A percentile compares a stretch with the other conserved stretches of the same genome.
Evolutionary conservation across 2,888 invertebrate species (phyloP).

Genomic region (Andrena trimmerana): DNA sequence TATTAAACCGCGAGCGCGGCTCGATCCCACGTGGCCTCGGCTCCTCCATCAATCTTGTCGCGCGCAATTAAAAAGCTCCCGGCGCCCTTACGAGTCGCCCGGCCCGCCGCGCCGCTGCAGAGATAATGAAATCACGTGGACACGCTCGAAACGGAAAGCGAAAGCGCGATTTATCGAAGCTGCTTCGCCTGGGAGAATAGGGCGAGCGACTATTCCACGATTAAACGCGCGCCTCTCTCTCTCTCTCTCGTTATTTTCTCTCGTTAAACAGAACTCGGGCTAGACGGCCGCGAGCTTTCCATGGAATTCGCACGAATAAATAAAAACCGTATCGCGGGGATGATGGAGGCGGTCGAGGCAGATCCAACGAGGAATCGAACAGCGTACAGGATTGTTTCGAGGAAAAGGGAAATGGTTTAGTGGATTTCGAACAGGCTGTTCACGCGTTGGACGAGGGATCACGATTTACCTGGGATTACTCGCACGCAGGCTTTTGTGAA

Average conservation of each 20-base stretch:
- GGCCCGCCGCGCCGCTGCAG: not conserved
- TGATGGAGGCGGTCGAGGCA: not conserved
- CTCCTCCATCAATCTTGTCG: conserved; percentile 16
- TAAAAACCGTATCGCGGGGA: not conserved
- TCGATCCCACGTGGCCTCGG: not conserved
- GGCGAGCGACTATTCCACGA: conserved; percentile 8
- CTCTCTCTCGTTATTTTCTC: conserved; percentile 24
- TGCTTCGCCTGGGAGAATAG: not conserved
- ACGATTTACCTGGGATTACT: conserved; percentile 1
- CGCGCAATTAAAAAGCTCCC: conserved; percentile 16
- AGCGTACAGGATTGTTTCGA: not conserved
- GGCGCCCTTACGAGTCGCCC: not conserved
- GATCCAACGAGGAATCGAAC: not conserved
- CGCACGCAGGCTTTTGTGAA: not conserved
- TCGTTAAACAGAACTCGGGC: conserved; percentile 26
- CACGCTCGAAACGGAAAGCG: conserved; percentile 2
- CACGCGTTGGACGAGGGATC: not conserved
- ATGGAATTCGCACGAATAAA: not conserved
- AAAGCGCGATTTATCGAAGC: conserved; percentile 11
- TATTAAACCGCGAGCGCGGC: not conserved
- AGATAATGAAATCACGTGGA: conserved; percentile 21
- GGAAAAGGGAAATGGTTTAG: not conserved
- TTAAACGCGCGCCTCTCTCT: conserved; percentile 33
- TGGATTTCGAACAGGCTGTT: conserved; percentile 5
- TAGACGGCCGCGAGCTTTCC: not conserved